These are phyloP conservation scores for Paraplagusia blochii DNA, from an alignment of 2,113 vertebrate genomes.

Conservation along the genomic window DNA sequence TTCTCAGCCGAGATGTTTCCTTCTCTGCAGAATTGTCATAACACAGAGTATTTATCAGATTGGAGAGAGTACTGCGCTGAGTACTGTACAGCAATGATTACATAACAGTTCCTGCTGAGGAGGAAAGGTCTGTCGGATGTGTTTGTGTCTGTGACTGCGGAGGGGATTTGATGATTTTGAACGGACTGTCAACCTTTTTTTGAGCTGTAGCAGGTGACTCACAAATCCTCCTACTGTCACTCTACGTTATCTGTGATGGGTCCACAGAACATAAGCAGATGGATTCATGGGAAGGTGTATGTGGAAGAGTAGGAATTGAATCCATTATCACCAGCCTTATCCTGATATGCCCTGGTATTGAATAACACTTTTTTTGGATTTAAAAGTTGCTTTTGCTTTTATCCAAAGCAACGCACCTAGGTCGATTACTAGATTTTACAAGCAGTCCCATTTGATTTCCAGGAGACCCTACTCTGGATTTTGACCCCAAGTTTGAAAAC, in stretches of 20 bases:
- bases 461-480: no score
- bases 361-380: no score
- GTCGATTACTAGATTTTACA: no score
- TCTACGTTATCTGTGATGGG: not conserved
- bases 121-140: not conserved
- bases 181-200: conserved; percentile 10
- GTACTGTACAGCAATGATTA: not conserved
- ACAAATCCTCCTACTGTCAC: not conserved
- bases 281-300: not conserved
- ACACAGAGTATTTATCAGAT: not conserved
- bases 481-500: no score
- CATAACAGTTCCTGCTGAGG: not conserved
- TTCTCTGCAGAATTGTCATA: not conserved
- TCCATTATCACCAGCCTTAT: not conserved
- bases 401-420: no score
- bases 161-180: not conserved
- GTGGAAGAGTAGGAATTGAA: not conserved
- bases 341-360: not conserved
- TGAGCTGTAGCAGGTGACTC: conserved; percentile 8
- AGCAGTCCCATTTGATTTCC: no score
- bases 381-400: no score
- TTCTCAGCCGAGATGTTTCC: conserved; percentile 14
- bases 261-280: not conserved
- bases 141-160: not conserved
- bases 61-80: not conserved